Evolutionary conservation across 2,888 invertebrate species (phyloP).

Genomic region (Parelbella ahira): DNA sequence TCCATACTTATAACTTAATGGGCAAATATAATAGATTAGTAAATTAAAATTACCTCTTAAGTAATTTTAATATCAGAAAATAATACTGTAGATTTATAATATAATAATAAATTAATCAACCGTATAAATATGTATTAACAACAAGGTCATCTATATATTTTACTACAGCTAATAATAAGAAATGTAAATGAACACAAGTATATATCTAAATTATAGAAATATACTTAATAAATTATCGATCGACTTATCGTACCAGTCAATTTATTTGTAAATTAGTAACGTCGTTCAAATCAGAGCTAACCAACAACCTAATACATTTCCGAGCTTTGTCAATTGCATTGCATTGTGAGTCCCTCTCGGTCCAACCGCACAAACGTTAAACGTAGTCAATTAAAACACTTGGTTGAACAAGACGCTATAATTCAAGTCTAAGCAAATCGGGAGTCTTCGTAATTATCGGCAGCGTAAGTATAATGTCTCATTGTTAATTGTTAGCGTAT

Average conservation of each 20-base stretch:
- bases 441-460: constrained; percentile 67
- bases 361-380: constrained; percentile 17
- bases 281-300: constrained; percentile 14
- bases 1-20: too few species aligned
- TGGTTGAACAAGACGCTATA: constrained; percentile 51
- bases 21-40: too few species aligned
- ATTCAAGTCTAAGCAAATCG: constrained; percentile 60
- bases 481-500: constrained; percentile 79
- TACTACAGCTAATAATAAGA: too few species aligned
- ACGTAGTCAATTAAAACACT: constrained; percentile 38
- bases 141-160: too few species aligned
- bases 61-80: too few species aligned
- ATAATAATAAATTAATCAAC: too few species aligned
- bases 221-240: too few species aligned
- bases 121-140: too few species aligned
- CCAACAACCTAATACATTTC: constrained; percentile 22
- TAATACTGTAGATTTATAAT: too few species aligned
- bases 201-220: too few species aligned
- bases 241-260: constrained; percentile 2
- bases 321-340: constrained; percentile 25
- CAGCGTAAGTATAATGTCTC: constrained; percentile 75
- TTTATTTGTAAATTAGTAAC: constrained; percentile 13
- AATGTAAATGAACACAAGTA: too few species aligned
- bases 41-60: too few species aligned
- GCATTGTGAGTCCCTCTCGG: constrained; percentile 23